Evolutionary conservation across 2,888 invertebrate genomes (phyloP).

Genomic region (Entomobrya proxima): DNA sequence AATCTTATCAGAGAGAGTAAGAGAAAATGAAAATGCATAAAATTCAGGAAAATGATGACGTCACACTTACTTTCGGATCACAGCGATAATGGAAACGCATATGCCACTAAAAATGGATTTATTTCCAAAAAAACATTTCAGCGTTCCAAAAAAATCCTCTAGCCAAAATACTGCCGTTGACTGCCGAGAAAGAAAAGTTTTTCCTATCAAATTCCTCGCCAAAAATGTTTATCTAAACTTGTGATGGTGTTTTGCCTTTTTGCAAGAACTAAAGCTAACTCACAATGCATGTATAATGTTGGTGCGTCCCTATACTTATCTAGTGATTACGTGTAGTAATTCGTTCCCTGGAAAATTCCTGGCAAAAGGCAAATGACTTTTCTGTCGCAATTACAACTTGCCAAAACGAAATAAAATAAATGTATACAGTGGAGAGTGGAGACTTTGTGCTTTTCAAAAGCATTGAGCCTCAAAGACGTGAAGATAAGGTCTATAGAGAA

Average conservation of each 20-base stretch:
- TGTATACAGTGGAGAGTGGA: background rate
- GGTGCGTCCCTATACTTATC: background rate
- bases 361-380: constrained; percentile 32
- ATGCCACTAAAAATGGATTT: background rate
- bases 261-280: no score
- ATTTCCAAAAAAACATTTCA: background rate
- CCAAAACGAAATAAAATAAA: background rate
- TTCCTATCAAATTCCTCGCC: background rate
- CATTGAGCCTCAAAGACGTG: background rate
- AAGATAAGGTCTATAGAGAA: background rate
- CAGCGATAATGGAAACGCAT: background rate
- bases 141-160: constrained; percentile 1
- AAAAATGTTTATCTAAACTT: background rate
- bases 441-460: background rate
- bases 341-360: constrained; percentile 2
- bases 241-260: no score
- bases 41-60: background rate
- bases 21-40: constrained; percentile 2
- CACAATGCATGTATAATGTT: no score
- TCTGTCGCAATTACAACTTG: constrained; percentile 25
- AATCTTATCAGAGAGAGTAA: background rate
- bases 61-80: constrained; percentile 10
- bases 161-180: no score
- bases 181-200: background rate
- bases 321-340: background rate